phyloP scores from a whole-genome alignment of 1,140 invertebrate genomes.

The Gerris buenoi region DNA sequence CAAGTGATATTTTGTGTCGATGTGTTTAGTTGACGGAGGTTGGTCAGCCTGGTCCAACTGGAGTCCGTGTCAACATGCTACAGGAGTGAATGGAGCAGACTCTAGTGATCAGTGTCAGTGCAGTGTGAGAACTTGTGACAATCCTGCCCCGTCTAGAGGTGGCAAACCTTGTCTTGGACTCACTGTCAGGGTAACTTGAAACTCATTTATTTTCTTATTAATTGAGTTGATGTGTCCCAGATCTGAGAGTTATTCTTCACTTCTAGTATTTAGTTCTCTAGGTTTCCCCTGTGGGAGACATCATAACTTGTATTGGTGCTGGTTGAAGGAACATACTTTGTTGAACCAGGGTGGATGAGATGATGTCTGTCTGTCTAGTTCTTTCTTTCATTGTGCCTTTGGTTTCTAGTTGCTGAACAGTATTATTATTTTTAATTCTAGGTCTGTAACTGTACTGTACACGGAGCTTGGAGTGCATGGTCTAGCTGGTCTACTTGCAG shows the following conservation, averaged over 20 bases:
- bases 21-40: slow-evolving; percentile 46
- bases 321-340: too few species aligned
- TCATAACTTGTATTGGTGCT: too few species aligned
- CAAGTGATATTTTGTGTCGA: too few species aligned
- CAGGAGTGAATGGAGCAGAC: slow-evolving; percentile 10
- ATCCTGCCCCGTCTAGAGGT: slow-evolving; percentile 62
- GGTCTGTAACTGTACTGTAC: slow-evolving; percentile 58
- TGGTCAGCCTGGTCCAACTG: slow-evolving; percentile 59
- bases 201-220: too few species aligned
- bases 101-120: slow-evolving; percentile 54
- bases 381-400: too few species aligned
- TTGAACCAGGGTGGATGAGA: too few species aligned
- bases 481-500: slow-evolving; percentile 74
- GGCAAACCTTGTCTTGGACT: slow-evolving; percentile 45
- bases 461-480: slow-evolving; percentile 80
- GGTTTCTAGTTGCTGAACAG: neutral
- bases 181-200: slow-evolving; percentile 31
- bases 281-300: too few species aligned
- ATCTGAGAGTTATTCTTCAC: too few species aligned
- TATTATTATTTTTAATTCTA: neutral
- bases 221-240: too few species aligned
- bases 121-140: slow-evolving; percentile 59
- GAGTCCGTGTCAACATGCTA: slow-evolving; percentile 40
- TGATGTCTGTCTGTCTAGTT: too few species aligned
- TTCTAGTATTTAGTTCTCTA: too few species aligned